A percentile compares a stretch with the other conserved stretches of the same genome.
Evolutionary conservation across 2,113 vertebrate species (phyloP).

Genomic region (Alces alces): DNA sequence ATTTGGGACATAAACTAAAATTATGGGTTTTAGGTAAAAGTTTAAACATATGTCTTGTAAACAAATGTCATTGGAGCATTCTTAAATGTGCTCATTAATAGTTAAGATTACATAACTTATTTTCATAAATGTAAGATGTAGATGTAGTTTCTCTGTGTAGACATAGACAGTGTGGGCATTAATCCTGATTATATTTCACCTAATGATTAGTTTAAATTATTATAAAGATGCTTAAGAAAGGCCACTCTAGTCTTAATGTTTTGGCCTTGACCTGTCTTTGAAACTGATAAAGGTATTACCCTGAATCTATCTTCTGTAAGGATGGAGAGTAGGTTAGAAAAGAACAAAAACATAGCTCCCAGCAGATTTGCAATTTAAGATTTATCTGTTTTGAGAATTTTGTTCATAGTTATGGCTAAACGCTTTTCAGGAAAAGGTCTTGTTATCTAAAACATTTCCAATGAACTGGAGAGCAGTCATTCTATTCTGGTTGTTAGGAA

Average conservation of each 20-base stretch:
- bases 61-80: background rate
- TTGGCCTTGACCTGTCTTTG: background rate
- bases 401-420: background rate
- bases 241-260: background rate
- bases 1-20: background rate
- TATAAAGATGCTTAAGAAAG: background rate
- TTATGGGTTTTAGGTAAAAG: background rate
- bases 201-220: background rate
- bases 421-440: background rate
- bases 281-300: background rate
- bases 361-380: slow-evolving; percentile 22
- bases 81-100: slow-evolving; percentile 21
- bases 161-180: background rate
- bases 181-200: background rate
- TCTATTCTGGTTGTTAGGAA: background rate
- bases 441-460: slow-evolving; percentile 18
- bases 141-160: background rate
- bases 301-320: background rate
- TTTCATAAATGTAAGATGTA: slow-evolving; percentile 5
- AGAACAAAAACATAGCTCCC: background rate
- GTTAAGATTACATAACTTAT: background rate
- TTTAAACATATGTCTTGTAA: background rate
- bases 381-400: slow-evolving; percentile 1
- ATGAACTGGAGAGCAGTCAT: background rate
- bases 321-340: background rate